Conservation (phyloP, 2,113 vertebrate genomes). For the Oreamnos americanus region DNA sequence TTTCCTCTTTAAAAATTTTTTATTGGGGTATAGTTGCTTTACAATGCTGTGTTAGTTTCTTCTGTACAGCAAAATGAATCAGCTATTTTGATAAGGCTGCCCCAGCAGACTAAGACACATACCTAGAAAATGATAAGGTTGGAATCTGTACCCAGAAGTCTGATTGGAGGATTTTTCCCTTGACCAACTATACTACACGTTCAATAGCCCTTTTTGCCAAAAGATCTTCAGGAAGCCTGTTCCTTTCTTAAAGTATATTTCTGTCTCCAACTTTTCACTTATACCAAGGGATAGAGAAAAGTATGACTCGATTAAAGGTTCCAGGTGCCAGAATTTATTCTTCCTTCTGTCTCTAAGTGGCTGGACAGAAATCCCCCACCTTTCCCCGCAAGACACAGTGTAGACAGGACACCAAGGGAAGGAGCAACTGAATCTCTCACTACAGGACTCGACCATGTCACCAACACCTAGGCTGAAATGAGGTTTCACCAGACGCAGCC, state of each 20-base stretch:
- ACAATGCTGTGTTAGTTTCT: too few relatives aligned
- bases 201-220: neutral
- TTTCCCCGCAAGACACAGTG: neutral
- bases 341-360: neutral
- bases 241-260: neutral
- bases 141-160: neutral
- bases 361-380: neutral
- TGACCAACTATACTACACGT: neutral
- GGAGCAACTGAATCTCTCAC: neutral
- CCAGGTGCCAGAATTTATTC: neutral
- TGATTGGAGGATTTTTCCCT: neutral
- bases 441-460: neutral
- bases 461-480: constrained; percentile 14
- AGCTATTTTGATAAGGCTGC: neutral
- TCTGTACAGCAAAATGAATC: too few relatives aligned
- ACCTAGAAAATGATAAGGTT: neutral
- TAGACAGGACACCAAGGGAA: neutral
- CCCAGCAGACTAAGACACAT: neutral
- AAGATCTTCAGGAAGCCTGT: neutral
- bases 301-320: neutral
- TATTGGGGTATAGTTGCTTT: too few relatives aligned
- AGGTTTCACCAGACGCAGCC: constrained; percentile 35
- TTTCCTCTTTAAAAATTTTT: too few relatives aligned
- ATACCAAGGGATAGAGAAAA: neutral
- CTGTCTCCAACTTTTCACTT: neutral